Percentiles rank a stretch among this genome's conserved stretches.
Conservation (phyloP, 1,140 invertebrate species). For the Neomicropteryx cornuta region DNA sequence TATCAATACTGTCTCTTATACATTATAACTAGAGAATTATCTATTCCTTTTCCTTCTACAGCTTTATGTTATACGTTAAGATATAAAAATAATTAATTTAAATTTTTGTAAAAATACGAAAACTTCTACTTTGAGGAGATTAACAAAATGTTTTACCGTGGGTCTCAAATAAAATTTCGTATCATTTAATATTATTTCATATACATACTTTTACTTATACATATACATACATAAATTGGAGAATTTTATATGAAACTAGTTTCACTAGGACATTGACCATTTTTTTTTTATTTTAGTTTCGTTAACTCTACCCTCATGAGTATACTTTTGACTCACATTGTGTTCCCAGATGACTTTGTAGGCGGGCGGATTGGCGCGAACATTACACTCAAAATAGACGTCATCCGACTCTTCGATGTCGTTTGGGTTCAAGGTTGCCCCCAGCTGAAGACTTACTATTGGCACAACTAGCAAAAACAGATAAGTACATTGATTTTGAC, state of each 20-base stretch:
- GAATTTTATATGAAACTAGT: too few species aligned
- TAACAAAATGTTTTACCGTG: too few species aligned
- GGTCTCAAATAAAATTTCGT: not conserved
- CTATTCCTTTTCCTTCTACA: too few species aligned
- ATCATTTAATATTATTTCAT: not conserved
- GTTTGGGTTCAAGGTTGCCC: conserved; percentile 73
- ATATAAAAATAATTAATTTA: too few species aligned
- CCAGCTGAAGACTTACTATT: conserved; percentile 58
- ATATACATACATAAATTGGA: not conserved
- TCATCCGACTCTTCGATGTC: conserved; percentile 85
- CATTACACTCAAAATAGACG: conserved; percentile 83
- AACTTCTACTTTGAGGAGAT: too few species aligned
- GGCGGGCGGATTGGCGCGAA: conserved; percentile 72
- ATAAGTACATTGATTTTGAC: conserved; percentile 13
- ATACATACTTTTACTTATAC: not conserved
- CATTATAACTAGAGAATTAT: too few species aligned
- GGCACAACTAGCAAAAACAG: conserved; percentile 57
- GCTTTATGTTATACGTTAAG: too few species aligned
- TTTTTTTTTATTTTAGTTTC: too few species aligned
- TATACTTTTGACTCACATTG: conserved; percentile 60
- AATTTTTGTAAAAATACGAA: too few species aligned
- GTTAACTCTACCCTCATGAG: too few species aligned
- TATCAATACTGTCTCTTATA: too few species aligned
- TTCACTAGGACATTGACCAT: too few species aligned
- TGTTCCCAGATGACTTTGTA: conserved; percentile 88